Base-by-base conservation (phyloP, 2,888 invertebrate species). In the Sthenelais limicola region DNA sequence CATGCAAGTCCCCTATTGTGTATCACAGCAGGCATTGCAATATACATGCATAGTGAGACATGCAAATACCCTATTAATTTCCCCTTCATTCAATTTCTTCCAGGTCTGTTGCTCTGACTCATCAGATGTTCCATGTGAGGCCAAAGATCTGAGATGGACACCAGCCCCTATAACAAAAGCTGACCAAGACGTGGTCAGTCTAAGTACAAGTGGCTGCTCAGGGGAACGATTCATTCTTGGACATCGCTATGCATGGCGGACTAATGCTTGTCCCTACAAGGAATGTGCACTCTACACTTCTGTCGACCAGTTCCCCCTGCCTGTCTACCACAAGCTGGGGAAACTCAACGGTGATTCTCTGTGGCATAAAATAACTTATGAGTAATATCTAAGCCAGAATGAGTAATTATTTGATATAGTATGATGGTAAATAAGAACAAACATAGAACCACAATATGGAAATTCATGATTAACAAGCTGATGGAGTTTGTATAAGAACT, bases 261-360 rank as follows among this genome's bases (percentile, higher is more conserved):
- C 68, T 21, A 48, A 71, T 15, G 73, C 75, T 1, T 75, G 75
- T 47, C 43, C 51, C 15, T 47, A 71, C 21, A 51, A 71, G 33
- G 21, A 47, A 24, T 75, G 75, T 47, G 35, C 75, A 28, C 32
- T 75, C 21, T 75, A 75, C 68, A 68, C 68, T 32, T 28, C 38
- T 15, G 73, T 68, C 43, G 72, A 74, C 30, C 30, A 62, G 24
- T 69, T 75, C 9, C 75, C 75, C 15, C 73, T 72, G 18, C 75
- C 75, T 32, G 56, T 56, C 28, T 56, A 56, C 32, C 32, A 33
- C 30, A 56, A n/a, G 18, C 4, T 28, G 7, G 56, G 56, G n/a
- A 18, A 33, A 18, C 30, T 56, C 21, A 56, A 56, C 32, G 56
- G 33, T 56, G 56, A 56, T 24, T 3, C 18, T 5, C 21, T 56